A percentile compares a stretch with the other conserved stretches of the same genome.
Evolutionary conservation across 2,113 vertebrate species (phyloP).

Genomic region (Nymphicus hollandicus): DNA sequence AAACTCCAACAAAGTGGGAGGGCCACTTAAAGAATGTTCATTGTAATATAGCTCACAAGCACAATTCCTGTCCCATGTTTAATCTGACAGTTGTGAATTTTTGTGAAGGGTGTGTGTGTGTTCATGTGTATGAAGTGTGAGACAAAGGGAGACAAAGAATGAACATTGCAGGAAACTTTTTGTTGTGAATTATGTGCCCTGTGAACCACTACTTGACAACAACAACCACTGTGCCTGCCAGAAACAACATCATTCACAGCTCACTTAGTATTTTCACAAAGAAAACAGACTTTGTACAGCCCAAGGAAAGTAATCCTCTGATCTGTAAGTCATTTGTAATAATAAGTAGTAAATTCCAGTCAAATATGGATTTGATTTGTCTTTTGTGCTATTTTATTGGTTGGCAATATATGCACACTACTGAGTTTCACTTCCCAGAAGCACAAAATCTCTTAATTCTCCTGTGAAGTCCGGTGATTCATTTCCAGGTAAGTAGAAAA

Average conservation of each 20-base stretch:
- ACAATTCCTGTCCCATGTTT: background rate
- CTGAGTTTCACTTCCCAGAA: constrained; percentile 6
- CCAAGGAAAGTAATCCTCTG: background rate
- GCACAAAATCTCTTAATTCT: background rate
- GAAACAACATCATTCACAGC: background rate
- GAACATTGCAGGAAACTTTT: background rate
- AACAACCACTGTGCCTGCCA: background rate
- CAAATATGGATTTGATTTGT: background rate
- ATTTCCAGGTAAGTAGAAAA: constrained; percentile 23
- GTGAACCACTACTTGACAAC: background rate
- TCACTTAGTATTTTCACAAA: background rate
- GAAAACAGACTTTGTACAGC: background rate
- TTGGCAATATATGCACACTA: background rate
- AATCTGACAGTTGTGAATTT: background rate
- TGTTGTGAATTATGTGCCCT: background rate
- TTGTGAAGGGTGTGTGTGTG: background rate
- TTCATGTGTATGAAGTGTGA: background rate
- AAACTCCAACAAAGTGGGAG: background rate
- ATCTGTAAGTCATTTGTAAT: background rate
- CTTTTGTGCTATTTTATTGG: background rate
- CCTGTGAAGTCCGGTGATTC: background rate
- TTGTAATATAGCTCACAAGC: background rate
- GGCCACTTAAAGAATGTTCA: background rate
- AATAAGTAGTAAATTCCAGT: background rate
- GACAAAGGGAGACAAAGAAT: background rate